Evolutionary conservation across 2,113 vertebrate genomes (phyloP), one percentile per base, ranked within the genome.

Genomic region (Ictalurus furcatus): DNA sequence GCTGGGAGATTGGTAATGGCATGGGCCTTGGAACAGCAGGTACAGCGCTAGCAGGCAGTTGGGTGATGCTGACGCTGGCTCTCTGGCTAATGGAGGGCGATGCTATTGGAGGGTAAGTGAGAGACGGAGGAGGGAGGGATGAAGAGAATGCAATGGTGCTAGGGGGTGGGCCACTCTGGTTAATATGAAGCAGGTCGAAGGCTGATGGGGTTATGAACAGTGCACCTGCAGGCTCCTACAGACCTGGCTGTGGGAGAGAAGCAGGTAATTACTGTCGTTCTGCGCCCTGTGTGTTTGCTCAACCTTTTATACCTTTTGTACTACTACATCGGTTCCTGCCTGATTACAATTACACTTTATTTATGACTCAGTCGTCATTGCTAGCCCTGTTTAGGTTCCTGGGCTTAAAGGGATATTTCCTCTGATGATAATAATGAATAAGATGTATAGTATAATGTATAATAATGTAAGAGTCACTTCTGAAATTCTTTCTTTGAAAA

Each of bases 101-200:
- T 87, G 85, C 79, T 56, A 90, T 86, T 87, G 82, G 37, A 12
- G 52, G 83, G 59, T 16, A 34, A 54, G 14, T 17, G 85, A 84
- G 84, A 80, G 71, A 40, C 4, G 21, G 80, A 37, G 71, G 54
- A 59, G 80, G 44, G 23, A 34, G 85, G 84, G 56, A 67, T 16
- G 40, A 21, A 34, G 58, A 54, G 37, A 52, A 48, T 40, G 73
- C 21, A 58, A 16, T 40, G 63, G 52, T 73, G 87, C 87, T 79
- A 21, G 37, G 69, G 30, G 89, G 65, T 88, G 63, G 88, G 90
- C 88, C 90, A 85, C 67, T 30, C 58, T 92, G 91, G 91, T 92
- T 92, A 92, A 92, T 92, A 91, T 91, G 88, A 89, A 90, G 87
- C 90, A 88, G 90, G 80, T 81, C 88, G 88, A 56, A 74, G 87